Evolutionary conservation across 92 coral and sea anemone genomes (phyloP), one percentile per base, ranked within the genome.

Genomic region (Heteractis magnifica): DNA sequence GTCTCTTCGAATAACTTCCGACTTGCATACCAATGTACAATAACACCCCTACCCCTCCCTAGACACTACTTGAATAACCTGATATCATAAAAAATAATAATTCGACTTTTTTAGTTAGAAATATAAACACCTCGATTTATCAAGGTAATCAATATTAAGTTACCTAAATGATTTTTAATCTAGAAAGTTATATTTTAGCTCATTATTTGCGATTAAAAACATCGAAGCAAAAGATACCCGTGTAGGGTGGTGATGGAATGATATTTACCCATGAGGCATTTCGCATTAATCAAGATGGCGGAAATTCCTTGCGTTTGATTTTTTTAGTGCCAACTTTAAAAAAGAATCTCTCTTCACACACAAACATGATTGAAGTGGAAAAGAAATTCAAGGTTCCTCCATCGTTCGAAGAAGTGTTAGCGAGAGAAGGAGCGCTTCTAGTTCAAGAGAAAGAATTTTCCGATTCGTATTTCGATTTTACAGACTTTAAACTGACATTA

Each of bases 381-480:
- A 86, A 74, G 74, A 92, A 90, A 86, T 92, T 92, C 64, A 64
- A 72, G 41, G 75, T 81, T 11, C 88, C 94, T 8, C 79, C 84
- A 19, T 74, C 79, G 79, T 90, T 93, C 55, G 82, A 77, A 20
- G 77, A 81, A 7, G 51, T 70, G 19, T 72, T 89, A 5, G 23
- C 78, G 72, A 72, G 58, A 13, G 80, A 82, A 53, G 90, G 91
- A 56, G 97, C 90, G 14, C 76, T 23, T 51, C 83, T 93, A 11
- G 72, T 84, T 53, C 52, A 18, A 16, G 49, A 88, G 71, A 74
- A 76, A 15, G 60, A 72, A 52, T 87, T 86, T 71, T 82, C 72
- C 2, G 97, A 93, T 75, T 56, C 71, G 12, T 91, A 91, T 72
- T 93, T 83, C 73, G 91, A 93, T 85, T 79, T 85, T 23, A 78